These are phyloP conservation scores for Butastur rufipennis DNA, from an alignment of 2,113 vertebrate genomes.

Conservation along the genomic window DNA sequence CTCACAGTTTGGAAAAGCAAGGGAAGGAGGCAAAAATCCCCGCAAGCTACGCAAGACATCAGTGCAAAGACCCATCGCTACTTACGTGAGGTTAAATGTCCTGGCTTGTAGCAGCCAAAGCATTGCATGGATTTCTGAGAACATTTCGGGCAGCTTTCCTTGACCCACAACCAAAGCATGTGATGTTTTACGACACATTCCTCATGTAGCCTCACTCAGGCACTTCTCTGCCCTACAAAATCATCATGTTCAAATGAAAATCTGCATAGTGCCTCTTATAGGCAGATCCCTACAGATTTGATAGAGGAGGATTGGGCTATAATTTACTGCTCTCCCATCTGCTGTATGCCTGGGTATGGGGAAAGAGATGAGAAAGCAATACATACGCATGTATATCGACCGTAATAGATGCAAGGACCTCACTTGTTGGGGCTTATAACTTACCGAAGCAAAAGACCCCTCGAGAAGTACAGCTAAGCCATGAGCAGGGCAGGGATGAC, in stretches of 20 bases:
- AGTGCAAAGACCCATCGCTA: neutral
- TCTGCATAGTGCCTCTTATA: neutral
- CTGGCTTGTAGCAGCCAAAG: neutral
- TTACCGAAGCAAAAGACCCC: neutral
- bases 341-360: neutral
- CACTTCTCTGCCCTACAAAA: neutral
- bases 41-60: neutral
- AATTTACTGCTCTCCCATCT: neutral
- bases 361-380: neutral
- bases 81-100: neutral
- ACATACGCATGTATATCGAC: fast-evolving
- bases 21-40: neutral
- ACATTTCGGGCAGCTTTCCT: neutral
- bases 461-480: neutral
- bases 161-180: neutral
- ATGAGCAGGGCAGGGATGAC: neutral
- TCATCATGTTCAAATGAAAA: neutral
- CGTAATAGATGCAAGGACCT: neutral
- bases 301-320: neutral
- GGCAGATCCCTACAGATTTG: neutral
- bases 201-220: fast-evolving
- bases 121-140: neutral
- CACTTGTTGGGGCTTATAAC: neutral
- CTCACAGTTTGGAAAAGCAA: neutral
- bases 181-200: neutral